These are phyloP conservation scores for Papilio gigon DNA, from an alignment of 2,888 invertebrate genomes.

Conservation along the genomic window DNA sequence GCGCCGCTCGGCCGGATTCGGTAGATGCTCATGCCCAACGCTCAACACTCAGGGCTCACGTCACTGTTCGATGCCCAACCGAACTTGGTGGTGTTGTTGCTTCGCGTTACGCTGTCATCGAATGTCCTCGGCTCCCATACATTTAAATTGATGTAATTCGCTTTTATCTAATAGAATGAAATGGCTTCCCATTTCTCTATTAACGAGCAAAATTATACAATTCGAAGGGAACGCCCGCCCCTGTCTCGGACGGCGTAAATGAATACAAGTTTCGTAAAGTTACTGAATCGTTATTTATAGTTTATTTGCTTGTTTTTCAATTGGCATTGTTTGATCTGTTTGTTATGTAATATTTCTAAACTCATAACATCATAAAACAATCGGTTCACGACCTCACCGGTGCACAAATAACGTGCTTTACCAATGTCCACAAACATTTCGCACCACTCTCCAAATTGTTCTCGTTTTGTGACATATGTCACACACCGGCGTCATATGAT, in stretches of 20 bases:
- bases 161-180: conserved; percentile 53
- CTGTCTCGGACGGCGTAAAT: neutral
- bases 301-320: conserved; percentile 26
- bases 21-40: neutral
- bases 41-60: neutral
- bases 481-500: neutral
- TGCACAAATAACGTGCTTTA: conserved; percentile 13
- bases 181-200: conserved; percentile 41
- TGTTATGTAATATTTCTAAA: conserved; percentile 9
- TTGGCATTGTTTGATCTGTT: conserved; percentile 21
- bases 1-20: conserved; percentile 5
- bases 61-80: neutral
- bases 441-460: conserved; percentile 1
- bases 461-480: neutral
- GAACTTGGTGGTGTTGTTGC: neutral
- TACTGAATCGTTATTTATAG: conserved; percentile 20
- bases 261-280: neutral
- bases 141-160: conserved; percentile 61
- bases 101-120: conserved; percentile 53
- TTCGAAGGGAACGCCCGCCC: conserved; percentile 17
- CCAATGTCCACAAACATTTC: conserved; percentile 14
- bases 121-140: conserved; percentile 51
- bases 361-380: conserved; percentile 10
- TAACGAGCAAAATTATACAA: conserved; percentile 39
- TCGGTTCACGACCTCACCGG: conserved; percentile 19